Evolutionary conservation across 2,797 vertebrate species (phyloP), one percentile per base, ranked within the genome.

Genomic region (Lepus townsendii): DNA sequence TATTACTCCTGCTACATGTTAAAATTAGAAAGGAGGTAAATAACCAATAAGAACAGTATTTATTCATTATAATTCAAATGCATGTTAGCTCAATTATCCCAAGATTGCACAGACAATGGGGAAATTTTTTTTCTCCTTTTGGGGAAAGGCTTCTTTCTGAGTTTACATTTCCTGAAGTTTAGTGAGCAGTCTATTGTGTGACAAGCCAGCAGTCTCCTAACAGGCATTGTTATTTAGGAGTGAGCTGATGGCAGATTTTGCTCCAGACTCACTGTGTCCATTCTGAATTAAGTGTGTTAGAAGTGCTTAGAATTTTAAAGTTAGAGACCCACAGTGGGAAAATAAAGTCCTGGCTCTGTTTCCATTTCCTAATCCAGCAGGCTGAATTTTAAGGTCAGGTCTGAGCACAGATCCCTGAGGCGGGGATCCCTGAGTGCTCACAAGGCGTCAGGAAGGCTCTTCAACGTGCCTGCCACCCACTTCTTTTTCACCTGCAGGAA

Each of bases 21-120:
- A 98, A 97, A 98, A 98, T 97, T 96, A 98, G 97, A 98, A 98
- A 96, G 96, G 95, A 98, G 96, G 97, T 97, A 98, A 98, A 97
- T 96, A 98, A 96, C 97, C 97, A 98, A 97, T 93, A 96, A 54
- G 91, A 93, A 76, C 0, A 90, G 65, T 27, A 95, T 97, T 97
- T 97, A 97, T 97, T 98, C 96, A 97, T 98, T 97, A 97, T 97
- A 97, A 97, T 98, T 96, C 96, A 95, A 97, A 97, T 95, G n/a
- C 57, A 83, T 73, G 89, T 96, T 96, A 97, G 94, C 88, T 93
- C 83, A 96, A 97, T 97, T 97, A 98, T 97, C 93, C 47, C 22
- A 92, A 95, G 98, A 98, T 96, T 96, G 95, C 95, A 87, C 94
- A 96, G 86, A 95, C 68, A 95, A 93, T 78, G 92, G 63, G 69